Base-by-base conservation (phyloP, 2,113 vertebrate genomes). In the Butastur rufipennis region DNA sequence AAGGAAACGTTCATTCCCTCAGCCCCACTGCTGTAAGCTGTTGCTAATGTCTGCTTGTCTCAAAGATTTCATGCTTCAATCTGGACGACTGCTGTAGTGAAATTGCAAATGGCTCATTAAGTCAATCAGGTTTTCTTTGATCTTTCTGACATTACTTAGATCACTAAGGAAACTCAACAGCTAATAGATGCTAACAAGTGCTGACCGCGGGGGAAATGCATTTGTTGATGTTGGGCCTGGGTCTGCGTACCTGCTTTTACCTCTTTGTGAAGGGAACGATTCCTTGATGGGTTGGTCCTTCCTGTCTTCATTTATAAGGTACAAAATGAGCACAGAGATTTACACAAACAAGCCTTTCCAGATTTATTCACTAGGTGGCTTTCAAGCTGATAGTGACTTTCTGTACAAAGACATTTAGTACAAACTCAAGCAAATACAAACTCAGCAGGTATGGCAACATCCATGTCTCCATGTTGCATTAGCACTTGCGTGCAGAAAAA, bases 71-170 rank as follows among this genome's bases (percentile, higher is more conserved):
- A 13, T 96, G 81, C 91, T 96, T 95, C 66, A 63, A 6, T 87
- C 96, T 59, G 73, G 50, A 59, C 0, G 1, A 73, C 77, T 93
- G 55, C 94, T 96, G 36, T 32, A 90, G 56, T 88, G 81, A 97
- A 94, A 93, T 74, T 89, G 55, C 78, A 96, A 92, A 91, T 83
- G 82, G 86, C 53, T 94, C 81, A 94, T 97, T 97, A 95, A 93
- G 40, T 90, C 16, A 4, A 25, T 83, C 86, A 47, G 84, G 55
- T 74, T 91, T 91, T 95, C 95, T 96, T 92, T 97, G 62, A 81
- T 97, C 36, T 89, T 90, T 89, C 55, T 96, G 61, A 59, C 58
- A 61, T 91, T 93, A 56, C 72, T 86, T 63, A 67, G 26, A 79
- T 96, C 63, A 87, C 70, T 88, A 45, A 63, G 85, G 34, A 91